Evolutionary conservation across 2,797 vertebrate genomes (phyloP), one percentile per base, ranked within the genome.

Genomic region (Bradypodion ventrale): DNA sequence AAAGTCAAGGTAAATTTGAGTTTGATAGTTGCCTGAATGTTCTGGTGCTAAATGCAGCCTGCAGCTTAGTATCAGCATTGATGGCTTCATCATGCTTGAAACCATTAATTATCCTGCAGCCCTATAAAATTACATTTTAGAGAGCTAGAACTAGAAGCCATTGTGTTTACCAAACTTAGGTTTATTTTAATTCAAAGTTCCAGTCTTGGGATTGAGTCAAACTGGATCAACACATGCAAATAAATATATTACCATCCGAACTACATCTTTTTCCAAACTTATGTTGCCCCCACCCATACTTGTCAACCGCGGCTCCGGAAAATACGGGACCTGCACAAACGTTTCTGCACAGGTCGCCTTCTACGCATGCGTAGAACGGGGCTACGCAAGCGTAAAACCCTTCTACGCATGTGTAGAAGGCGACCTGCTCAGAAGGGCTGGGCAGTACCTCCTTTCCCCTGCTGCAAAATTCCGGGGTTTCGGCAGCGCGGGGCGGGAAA

Each of bases 1-100:
- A 68, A 87, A 7, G 8, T n/a, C 12, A 81, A 87, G 89, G 63
- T 1, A 62, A 59, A 2, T 84, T 10, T 35, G 32, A 7, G 85
- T 87, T 85, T 16, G 25, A 35, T 13, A 78, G 56, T 5, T 84
- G 65, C 52, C 65, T 4, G 29, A 46, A n/a, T 74, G 29, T 62
- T 76, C 40, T 65, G 49, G 49, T 1, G 5, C 0, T 0, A 76
- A 83, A 63, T 29, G 35, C 25, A 60, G 44, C 13, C 42, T 56
- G 2, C 44, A 81, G 8, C 74, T 25, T 42, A 42, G n/a, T 52
- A 5, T 15, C 29, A 80, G 63, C 42, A 35, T 60, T 76, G 40
- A 52, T 68, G 37, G 80, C 83, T 25, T 75, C 85, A 42, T 1
- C 75, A 25, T 62, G 62, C n/a, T 52, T 42, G 56, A 66, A 76